These are phyloP conservation scores for Laticauda colubrina DNA, from an alignment of 2,113 vertebrate genomes.

Conservation along the genomic window DNA sequence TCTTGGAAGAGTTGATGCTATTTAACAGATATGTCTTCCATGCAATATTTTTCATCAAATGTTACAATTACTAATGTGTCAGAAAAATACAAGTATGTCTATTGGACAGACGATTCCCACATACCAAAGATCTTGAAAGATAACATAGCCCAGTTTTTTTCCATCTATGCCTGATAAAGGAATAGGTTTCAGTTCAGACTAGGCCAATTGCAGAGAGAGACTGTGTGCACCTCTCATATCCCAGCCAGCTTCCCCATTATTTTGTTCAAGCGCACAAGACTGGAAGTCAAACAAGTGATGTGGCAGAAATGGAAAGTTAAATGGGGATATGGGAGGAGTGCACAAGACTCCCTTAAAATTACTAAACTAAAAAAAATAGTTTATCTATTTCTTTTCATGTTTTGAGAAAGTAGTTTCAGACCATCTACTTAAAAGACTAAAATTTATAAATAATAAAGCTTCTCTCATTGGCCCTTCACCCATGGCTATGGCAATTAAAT, in stretches of 20 bases:
- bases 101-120: not conserved
- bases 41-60: not conserved
- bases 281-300: not conserved
- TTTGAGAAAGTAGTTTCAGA: not conserved
- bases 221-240: not conserved
- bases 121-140: not conserved
- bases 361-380: not conserved
- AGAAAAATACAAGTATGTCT: not conserved
- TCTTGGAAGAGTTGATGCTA: not conserved
- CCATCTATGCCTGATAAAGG: not conserved
- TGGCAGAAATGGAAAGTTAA: not conserved
- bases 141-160: not conserved
- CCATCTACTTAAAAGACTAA: not conserved
- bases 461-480: not conserved
- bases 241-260: not conserved
- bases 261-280: not conserved
- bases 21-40: not conserved
- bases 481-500: not conserved
- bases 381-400: not conserved
- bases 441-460: not conserved
- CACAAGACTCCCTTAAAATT: not conserved
- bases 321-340: not conserved
- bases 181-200: not conserved
- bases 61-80: not conserved
- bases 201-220: not conserved